These are phyloP conservation scores for Siniperca obscura DNA, from an alignment of 2,797 vertebrate genomes.

Conservation along the genomic window DNA sequence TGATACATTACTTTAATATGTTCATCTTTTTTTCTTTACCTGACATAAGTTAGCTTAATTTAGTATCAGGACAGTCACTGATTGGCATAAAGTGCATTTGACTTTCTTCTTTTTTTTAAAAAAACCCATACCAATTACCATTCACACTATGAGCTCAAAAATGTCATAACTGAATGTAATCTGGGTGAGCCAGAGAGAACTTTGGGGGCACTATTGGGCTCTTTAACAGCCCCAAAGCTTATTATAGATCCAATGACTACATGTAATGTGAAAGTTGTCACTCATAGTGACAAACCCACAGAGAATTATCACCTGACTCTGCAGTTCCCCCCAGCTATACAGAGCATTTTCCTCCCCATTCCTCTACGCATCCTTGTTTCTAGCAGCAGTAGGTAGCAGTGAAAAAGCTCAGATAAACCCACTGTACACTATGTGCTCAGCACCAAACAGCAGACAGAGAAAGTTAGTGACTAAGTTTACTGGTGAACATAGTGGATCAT, in stretches of 20 bases:
- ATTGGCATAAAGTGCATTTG: too few relatives aligned
- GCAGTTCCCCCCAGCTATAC: neutral
- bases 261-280: neutral
- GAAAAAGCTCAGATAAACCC: neutral
- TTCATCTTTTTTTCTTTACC: too few relatives aligned
- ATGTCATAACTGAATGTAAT: neutral
- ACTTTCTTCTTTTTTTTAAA: neutral
- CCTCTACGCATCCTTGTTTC: neutral
- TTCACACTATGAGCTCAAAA: neutral
- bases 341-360: neutral
- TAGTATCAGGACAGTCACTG: too few relatives aligned
- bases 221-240: neutral
- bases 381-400: neutral
- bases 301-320: neutral
- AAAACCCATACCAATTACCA: too few relatives aligned
- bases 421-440: neutral
- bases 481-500: neutral
- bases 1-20: too few relatives aligned
- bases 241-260: too few relatives aligned
- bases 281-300: constrained; percentile 5
- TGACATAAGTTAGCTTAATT: too few relatives aligned
- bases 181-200: neutral
- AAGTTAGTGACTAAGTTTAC: neutral
- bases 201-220: neutral
- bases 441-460: neutral